Evolutionary conservation across 2,113 vertebrate genomes (phyloP), one percentile per base, ranked within the genome.

Genomic region (Vulpes ferrilata): DNA sequence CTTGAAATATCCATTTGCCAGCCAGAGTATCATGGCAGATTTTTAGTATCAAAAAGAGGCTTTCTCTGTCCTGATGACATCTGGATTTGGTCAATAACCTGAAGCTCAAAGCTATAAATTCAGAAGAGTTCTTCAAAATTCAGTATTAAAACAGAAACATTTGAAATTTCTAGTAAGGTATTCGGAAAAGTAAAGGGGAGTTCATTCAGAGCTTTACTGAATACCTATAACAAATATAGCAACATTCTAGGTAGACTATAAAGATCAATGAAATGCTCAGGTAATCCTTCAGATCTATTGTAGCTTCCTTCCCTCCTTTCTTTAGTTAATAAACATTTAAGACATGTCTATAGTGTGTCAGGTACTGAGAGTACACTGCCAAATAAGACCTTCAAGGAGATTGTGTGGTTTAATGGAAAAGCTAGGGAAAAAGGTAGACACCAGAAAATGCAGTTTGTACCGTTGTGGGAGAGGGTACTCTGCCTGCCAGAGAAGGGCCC

Each of bases 301-400:
- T 76, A 55, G 23, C 51, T 23, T 76, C 32, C 12, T 30, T 80
- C 57, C 11, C 17, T 85, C 30, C 11, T 76, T 76, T 89, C 81
- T 82, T 92, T 32, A 83, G 57, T 73, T 93, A 93, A 80, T 53
- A 80, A 76, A 83, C 43, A 88, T 65, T 79, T 64, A 80, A 94
- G 71, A 73, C 11, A 85, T 38, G 11, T 17, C 69, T 55, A 53
- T 4, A 23, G 4, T 57, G 19, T 38, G 38, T 11, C 32, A 71
- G 7, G 13, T 27, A 74, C 81, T 51, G n/a, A 95, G 65, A 97
- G 69, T 43, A 74, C 11, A 80, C 35, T 84, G 48, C 20, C 51
- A 86, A 53, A 5, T 5, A 85, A 93, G 43, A 69, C 22, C 43
- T 59, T 57, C 17, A n/a, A 74, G n/a, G 10, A 93, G 30, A 20